These are phyloP conservation scores for Callipepla squamata DNA, from an alignment of 2,113 vertebrate genomes.

Conservation along the genomic window DNA sequence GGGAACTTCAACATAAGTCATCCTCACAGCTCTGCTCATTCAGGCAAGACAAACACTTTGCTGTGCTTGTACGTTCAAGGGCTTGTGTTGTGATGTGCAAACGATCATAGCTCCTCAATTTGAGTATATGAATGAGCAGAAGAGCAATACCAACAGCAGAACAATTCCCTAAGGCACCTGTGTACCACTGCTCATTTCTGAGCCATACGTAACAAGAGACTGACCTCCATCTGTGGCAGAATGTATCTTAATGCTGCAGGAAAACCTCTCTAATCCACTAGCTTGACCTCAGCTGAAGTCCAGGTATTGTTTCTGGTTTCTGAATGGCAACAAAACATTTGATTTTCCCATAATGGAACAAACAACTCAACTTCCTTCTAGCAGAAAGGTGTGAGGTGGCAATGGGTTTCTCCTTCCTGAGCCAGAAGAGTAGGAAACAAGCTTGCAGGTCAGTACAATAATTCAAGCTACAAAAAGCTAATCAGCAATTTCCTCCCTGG, in stretches of 20 bases:
- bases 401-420: background rate
- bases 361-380: background rate
- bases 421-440: background rate
- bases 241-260: background rate
- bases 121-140: background rate
- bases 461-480: background rate
- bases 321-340: constrained; percentile 11
- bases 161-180: background rate
- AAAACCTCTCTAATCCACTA: background rate
- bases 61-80: background rate
- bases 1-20: background rate
- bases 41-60: background rate
- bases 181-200: background rate
- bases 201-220: background rate
- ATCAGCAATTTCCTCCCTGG: constrained; percentile 7
- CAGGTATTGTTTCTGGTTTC: background rate
- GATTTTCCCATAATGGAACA: background rate
- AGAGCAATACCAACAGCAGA: background rate
- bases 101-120: background rate
- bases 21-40: background rate
- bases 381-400: background rate
- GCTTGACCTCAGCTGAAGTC: background rate
- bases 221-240: background rate
- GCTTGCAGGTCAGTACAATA: background rate
- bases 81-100: background rate